Evolutionary conservation across 2,113 vertebrate genomes (phyloP).

Genomic region (Ploceus nigricollis): DNA sequence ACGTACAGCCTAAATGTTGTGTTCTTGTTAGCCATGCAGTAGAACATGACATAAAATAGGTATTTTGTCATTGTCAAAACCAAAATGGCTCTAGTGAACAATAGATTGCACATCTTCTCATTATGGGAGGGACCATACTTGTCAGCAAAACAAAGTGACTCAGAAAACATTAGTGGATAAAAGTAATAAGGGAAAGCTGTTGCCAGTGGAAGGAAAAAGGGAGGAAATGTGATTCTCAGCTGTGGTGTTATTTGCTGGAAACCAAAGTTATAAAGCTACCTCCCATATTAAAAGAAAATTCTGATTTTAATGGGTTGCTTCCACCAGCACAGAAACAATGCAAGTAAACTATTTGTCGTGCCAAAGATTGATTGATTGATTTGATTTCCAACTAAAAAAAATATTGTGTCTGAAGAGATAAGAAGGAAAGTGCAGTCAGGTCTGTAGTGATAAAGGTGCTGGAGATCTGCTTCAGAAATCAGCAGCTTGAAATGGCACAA

Average conservation of each 20-base stretch:
- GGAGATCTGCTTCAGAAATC: neutral
- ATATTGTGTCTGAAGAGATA: neutral
- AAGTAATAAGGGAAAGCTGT: neutral
- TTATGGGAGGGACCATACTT: neutral
- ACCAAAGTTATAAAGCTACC: neutral
- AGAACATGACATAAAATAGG: conserved; percentile 22
- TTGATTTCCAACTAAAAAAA: neutral
- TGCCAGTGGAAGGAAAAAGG: neutral
- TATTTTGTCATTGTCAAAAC: conserved; percentile 44
- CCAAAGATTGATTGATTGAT: neutral
- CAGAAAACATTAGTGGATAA: neutral
- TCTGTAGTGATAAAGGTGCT: neutral
- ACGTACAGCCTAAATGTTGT: neutral
- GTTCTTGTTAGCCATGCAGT: conserved; percentile 6
- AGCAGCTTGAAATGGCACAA: neutral
- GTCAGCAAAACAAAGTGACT: conserved; percentile 23
- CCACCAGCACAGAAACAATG: neutral
- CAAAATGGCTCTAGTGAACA: conserved; percentile 21
- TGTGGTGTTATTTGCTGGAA: neutral
- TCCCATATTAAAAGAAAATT: neutral
- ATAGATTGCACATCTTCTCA: neutral
- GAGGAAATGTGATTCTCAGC: neutral
- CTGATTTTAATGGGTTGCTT: neutral
- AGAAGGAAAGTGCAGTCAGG: neutral
- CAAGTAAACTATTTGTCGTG: neutral